Percentiles rank a stretch among this genome's conserved stretches.
Evolutionary conservation across 1,140 invertebrate genomes (phyloP).

Genomic region (Caenorhabditis brenneri): DNA sequence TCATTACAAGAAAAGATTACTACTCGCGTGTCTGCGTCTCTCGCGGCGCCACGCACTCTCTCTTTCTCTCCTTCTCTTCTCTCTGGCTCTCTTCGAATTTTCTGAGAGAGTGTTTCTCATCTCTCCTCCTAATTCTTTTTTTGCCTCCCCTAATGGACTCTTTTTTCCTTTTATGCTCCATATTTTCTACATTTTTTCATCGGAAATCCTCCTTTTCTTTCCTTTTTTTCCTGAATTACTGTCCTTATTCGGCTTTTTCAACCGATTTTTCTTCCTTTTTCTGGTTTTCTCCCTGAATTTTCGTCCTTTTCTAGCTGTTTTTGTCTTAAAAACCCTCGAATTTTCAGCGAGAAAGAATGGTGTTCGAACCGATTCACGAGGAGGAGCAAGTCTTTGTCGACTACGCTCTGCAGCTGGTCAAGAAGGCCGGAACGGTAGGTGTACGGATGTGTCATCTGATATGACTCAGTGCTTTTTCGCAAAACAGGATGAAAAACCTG

Average conservation of each 20-base stretch:
- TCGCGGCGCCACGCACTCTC: background rate
- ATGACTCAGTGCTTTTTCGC: no score
- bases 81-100: background rate
- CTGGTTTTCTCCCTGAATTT: background rate
- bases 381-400: constrained; percentile 63
- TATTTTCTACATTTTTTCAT: no score
- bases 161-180: no score
- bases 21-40: constrained; percentile 7
- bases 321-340: no score
- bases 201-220: background rate
- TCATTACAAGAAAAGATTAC: constrained; percentile 18
- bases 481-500: no score
- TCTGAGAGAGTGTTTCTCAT: background rate
- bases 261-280: background rate
- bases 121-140: background rate
- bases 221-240: no score
- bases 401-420: constrained; percentile 60
- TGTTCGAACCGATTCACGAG: constrained; percentile 75
- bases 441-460: no score
- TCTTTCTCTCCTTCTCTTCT: background rate
- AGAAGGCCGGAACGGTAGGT: constrained; percentile 61
- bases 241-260: background rate
- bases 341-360: no score
- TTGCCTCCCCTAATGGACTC: no score
- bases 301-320: constrained; percentile 44